Percentiles rank a stretch among this genome's conserved stretches.
phyloP scores from a whole-genome alignment of 2,113 vertebrate genomes.

The Carollia perspicillata region DNA sequence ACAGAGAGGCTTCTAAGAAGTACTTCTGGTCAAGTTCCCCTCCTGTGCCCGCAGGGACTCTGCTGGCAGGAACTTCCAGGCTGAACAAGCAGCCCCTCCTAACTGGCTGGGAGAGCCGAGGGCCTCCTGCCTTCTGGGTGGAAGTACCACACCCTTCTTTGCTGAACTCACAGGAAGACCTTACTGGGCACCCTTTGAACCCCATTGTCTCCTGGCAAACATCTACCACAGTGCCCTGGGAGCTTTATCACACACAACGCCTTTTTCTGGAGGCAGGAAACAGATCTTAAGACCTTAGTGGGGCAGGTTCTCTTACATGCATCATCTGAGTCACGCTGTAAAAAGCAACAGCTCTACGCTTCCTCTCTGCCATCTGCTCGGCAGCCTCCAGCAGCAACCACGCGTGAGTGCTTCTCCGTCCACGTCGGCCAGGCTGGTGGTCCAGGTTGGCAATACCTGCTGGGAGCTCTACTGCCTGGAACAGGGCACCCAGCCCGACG shows the following conservation, averaged over 20 bases:
- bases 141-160: neutral
- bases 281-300: neutral
- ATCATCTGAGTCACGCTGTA: too few relatives aligned
- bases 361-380: too few relatives aligned
- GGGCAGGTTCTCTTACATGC: neutral
- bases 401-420: too few relatives aligned
- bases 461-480: too few relatives aligned
- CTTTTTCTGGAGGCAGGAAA: neutral
- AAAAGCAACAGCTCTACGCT: too few relatives aligned
- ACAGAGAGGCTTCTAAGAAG: neutral
- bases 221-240: neutral
- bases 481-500: too few relatives aligned
- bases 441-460: too few relatives aligned
- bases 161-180: neutral
- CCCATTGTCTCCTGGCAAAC: neutral
- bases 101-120: neutral
- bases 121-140: neutral
- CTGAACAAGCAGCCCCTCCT: neutral
- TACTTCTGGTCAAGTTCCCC: too few relatives aligned
- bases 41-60: neutral
- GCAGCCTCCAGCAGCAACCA: too few relatives aligned
- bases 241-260: neutral
- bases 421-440: too few relatives aligned
- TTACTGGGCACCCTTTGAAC: neutral
- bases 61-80: neutral